These are phyloP conservation scores for Autographa gamma DNA, from an alignment of 2,888 invertebrate species.

Conservation along the genomic window DNA sequence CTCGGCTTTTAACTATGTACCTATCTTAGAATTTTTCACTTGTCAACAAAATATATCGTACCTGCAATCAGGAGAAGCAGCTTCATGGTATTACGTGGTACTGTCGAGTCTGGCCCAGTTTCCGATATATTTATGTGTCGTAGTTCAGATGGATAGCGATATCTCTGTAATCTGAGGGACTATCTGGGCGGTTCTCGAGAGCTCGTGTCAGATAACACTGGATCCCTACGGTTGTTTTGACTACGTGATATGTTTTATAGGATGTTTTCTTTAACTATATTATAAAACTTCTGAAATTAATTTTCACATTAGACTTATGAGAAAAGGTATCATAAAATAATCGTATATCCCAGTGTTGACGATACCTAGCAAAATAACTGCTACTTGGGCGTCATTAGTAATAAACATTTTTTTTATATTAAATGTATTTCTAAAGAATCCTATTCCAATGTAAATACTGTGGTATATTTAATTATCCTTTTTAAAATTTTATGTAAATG, in stretches of 20 bases:
- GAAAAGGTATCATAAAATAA: too few species aligned
- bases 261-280: background rate
- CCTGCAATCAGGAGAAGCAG: conserved; percentile 77
- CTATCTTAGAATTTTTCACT: background rate
- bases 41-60: conserved; percentile 52
- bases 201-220: conserved; percentile 33
- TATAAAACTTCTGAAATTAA: too few species aligned
- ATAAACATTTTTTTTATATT: too few species aligned
- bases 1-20: too few species aligned
- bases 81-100: conserved; percentile 69
- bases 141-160: background rate
- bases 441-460: too few species aligned
- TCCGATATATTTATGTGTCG: conserved; percentile 63
- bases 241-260: background rate
- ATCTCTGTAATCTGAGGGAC: conserved; percentile 58
- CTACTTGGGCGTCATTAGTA: too few species aligned
- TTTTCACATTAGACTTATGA: too few species aligned
- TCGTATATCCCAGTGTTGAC: too few species aligned
- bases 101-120: conserved; percentile 30
- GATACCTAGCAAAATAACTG: too few species aligned
- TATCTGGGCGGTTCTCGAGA: conserved; percentile 30
- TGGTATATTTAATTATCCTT: too few species aligned
- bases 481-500: too few species aligned
- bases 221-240: background rate
- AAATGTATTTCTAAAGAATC: too few species aligned